Evolutionary conservation across 2,888 invertebrate species (phyloP).

Genomic region (Hipparchia semele): DNA sequence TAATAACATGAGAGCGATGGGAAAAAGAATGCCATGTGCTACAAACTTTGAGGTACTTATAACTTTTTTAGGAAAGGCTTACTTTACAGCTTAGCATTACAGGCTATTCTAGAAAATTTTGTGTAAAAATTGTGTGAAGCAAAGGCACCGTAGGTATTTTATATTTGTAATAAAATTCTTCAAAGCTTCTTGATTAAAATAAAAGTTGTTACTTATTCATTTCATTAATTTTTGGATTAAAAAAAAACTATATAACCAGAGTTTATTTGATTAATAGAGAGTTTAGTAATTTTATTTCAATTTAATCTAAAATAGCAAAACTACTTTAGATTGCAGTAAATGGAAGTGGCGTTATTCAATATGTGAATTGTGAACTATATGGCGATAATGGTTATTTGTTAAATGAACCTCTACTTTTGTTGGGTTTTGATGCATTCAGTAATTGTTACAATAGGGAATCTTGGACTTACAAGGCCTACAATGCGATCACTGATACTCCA

Average conservation of each 20-base stretch:
- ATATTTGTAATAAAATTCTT: too few species aligned
- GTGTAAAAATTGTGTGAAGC: too few species aligned
- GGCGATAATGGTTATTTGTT: slow-evolving; percentile 73
- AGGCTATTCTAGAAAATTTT: too few species aligned
- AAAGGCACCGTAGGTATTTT: too few species aligned
- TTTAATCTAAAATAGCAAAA: too few species aligned
- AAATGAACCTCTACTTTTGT: slow-evolving; percentile 70
- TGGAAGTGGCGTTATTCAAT: slow-evolving; percentile 84
- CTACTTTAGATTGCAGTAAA: slow-evolving; percentile 49
- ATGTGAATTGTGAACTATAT: slow-evolving; percentile 76
- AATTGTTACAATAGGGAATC: slow-evolving; percentile 79
- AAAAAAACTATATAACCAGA: too few species aligned
- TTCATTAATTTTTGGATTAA: too few species aligned
- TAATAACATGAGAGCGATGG: slow-evolving; percentile 83
- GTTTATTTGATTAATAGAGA: too few species aligned
- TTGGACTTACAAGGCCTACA: slow-evolving; percentile 50
- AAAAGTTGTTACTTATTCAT: too few species aligned
- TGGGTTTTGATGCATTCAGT: slow-evolving; percentile 38
- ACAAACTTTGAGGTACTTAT: slow-evolving; percentile 71
- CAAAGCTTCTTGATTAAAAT: too few species aligned
- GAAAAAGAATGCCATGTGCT: slow-evolving; percentile 74
- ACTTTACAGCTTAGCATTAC: too few species aligned
- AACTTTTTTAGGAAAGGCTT: too few species aligned
- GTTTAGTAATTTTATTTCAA: neutral
- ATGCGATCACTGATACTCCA: slow-evolving; percentile 53